phyloP scores from a whole-genome alignment of 35 echinoderm and acorn worm species.

The Strongylocentrotus purpuratus region DNA sequence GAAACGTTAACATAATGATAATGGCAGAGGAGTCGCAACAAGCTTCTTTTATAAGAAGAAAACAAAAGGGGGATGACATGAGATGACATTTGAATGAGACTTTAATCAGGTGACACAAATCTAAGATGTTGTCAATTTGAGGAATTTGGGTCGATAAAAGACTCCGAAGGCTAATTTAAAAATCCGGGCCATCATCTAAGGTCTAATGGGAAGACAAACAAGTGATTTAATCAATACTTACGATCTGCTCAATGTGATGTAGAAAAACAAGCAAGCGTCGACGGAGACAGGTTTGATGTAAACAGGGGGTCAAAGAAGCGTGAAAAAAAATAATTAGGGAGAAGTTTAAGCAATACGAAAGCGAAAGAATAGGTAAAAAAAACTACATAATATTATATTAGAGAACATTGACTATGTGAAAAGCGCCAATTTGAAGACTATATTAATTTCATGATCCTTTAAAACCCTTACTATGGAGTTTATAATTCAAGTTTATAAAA shows the following conservation, averaged over 20 bases:
- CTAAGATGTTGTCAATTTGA: neutral
- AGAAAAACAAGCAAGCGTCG: neutral
- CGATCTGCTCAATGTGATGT: neutral
- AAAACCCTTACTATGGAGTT: no score
- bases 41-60: no score
- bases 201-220: slow-evolving; percentile 11
- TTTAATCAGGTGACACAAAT: no score
- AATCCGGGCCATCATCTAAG: neutral
- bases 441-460: no score
- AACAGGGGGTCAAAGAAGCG: neutral
- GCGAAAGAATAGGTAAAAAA: neutral
- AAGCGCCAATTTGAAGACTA: no score
- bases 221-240: slow-evolving; percentile 14
- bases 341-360: neutral
- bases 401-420: no score
- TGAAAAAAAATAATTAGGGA: neutral
- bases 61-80: no score
- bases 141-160: neutral
- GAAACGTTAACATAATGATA: no score
- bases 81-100: no score
- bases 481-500: no score
- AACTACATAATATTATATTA: no score
- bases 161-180: neutral
- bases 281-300: neutral
- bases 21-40: no score